A percentile compares a stretch with the other conserved stretches of the same genome.
Evolutionary conservation across 2,888 invertebrate genomes (phyloP).

Genomic region (Aquatica leii): DNA sequence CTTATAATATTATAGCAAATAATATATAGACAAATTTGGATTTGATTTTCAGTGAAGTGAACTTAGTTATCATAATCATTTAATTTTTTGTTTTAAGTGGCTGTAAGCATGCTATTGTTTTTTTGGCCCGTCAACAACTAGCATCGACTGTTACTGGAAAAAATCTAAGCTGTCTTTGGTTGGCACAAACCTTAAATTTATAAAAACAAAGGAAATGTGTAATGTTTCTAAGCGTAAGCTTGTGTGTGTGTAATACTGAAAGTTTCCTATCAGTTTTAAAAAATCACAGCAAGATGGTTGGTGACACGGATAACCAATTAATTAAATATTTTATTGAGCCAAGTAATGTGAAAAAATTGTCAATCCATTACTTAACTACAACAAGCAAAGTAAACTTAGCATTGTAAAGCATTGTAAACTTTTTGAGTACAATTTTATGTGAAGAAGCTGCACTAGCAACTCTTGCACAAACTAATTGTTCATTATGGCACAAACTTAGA

Average conservation of each 20-base stretch:
- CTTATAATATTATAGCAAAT: too few relatives aligned
- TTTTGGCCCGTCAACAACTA: too few relatives aligned
- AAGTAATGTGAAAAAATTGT: neutral
- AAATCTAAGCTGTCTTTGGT: neutral
- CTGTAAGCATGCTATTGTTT: too few relatives aligned
- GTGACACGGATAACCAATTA: neutral
- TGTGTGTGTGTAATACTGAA: neutral
- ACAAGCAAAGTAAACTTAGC: neutral
- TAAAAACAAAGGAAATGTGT: neutral
- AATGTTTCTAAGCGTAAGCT: neutral
- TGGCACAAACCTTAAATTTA: neutral
- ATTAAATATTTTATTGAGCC: neutral
- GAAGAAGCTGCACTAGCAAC: neutral
- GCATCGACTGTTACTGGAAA: neutral
- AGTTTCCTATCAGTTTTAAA: neutral
- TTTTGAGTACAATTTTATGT: neutral
- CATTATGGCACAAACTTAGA: conserved; percentile 19
- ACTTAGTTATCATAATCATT: too few relatives aligned
- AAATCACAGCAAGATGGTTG: too few relatives aligned
- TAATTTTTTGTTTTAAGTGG: too few relatives aligned
- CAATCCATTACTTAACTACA: too few relatives aligned
- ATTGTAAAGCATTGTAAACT: neutral
- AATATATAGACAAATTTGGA: neutral
- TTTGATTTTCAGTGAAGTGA: too few relatives aligned
- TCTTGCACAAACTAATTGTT: neutral